Base-by-base conservation (phyloP, 37 sponge, comb jelly and placozoan species). In the Corticium candelabrum region DNA sequence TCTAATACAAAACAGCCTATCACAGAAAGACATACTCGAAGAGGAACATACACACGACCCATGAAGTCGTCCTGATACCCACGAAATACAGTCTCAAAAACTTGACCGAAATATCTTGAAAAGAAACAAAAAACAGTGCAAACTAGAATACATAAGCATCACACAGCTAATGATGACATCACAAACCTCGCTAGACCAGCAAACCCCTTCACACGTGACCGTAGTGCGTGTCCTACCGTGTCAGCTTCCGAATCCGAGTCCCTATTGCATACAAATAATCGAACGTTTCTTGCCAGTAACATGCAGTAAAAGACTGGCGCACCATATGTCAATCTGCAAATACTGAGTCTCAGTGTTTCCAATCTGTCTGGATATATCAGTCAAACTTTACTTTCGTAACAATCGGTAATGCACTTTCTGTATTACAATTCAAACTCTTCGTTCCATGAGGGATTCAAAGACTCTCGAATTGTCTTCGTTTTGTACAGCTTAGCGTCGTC, bases 351-450 rank as follows among this genome's bases (percentile, higher is more conserved):
- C 21, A 11, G 21, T 11, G 21, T 50, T 21, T 11, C 21, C 62
- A 50, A 50, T 50, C 21, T 50, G 15, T 50, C 62, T 50, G 21
- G 21, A 50, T 50, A 27, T 27, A 27, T 50, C 11, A 50, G n/a
- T n/a, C n/a, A n/a, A n/a, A n/a, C n/a, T n/a, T n/a, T n/a, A n/a
- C n/a, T n/a, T n/a, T 50, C 21, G 62, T 21, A 11, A 50, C 62
- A 27, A 11, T 50, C 15, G 21, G 62, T 11, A 50, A 21, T 11
- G 15, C 21, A 21, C 62, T 50, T 50, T 50, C 62, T 50, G 21
- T 50, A 50, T 50, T 50, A 50, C 62, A 50, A 50, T 21, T 50
- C 62, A 50, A 50, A 50, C 21, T 50, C 62, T 50, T 50, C 62
- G 21, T 50, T 50, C 62, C 62, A 50, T 27, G 11, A 27, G 62